Evolutionary conservation across 2,888 invertebrate species (phyloP).

Genomic region (Tachina fera): DNA sequence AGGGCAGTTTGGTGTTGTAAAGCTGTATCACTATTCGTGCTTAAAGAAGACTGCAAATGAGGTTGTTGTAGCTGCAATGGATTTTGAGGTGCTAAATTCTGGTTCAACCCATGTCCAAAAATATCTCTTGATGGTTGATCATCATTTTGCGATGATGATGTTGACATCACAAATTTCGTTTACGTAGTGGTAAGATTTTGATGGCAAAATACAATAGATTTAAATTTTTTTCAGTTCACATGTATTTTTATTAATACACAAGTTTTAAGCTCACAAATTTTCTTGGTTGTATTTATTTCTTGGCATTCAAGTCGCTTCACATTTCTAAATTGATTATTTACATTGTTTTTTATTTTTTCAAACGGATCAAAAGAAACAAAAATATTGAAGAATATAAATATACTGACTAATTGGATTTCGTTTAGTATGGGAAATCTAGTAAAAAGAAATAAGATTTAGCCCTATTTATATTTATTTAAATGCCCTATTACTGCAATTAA

Average conservation of each 20-base stretch:
- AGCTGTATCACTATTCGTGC: constrained; percentile 13
- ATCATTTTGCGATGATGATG: constrained; percentile 67
- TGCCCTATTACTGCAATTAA: too few relatives aligned
- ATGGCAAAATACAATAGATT: constrained; percentile 39
- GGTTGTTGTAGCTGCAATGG: constrained; percentile 31
- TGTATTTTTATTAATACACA: constrained; percentile 58
- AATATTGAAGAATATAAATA: too few relatives aligned
- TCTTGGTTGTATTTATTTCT: constrained; percentile 10
- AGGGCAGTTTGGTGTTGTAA: constrained; percentile 63
- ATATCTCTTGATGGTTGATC: constrained; percentile 53
- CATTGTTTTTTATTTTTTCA: too few relatives aligned
- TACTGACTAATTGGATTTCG: too few relatives aligned
- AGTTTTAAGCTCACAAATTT: constrained; percentile 25
- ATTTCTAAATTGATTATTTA: not conserved
- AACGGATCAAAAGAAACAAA: too few relatives aligned
- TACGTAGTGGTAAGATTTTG: constrained; percentile 59
- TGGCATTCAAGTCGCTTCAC: not conserved
- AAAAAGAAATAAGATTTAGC: too few relatives aligned
- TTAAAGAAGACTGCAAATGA: constrained; percentile 50
- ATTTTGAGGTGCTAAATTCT: constrained; percentile 6
- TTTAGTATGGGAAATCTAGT: too few relatives aligned
- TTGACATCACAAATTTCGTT: constrained; percentile 68
- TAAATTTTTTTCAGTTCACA: constrained; percentile 31
- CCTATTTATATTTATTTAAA: too few relatives aligned
- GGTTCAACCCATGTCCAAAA: constrained; percentile 59